phyloP scores from a whole-genome alignment of 2,888 invertebrate genomes.

The Protophormia terraenovae region DNA sequence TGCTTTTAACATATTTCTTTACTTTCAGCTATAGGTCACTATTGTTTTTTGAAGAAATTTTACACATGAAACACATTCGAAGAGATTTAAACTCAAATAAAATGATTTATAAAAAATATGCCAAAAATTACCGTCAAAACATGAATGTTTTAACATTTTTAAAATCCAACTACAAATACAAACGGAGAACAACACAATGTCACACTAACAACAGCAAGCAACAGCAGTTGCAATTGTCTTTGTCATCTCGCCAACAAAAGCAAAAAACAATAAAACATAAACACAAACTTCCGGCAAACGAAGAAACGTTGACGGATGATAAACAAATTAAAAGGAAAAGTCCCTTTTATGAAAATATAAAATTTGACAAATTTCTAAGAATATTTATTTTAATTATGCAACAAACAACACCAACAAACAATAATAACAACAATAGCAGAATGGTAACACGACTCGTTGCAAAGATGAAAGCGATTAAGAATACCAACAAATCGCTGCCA shows the following conservation, averaged over 20 bases:
- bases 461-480: slow-evolving; percentile 26
- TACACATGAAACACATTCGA: slow-evolving; percentile 27
- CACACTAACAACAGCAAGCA: neutral
- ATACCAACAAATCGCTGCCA: slow-evolving; percentile 24
- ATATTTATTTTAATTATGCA: slow-evolving; percentile 57
- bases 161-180: slow-evolving; percentile 81
- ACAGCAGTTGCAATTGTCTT: neutral
- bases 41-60: neutral
- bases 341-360: slow-evolving; percentile 26
- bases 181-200: slow-evolving; percentile 75
- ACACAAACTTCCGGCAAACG: slow-evolving; percentile 41
- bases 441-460: slow-evolving; percentile 13
- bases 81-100: slow-evolving; percentile 12
- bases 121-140: slow-evolving; percentile 42
- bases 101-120: slow-evolving; percentile 44
- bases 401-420: slow-evolving; percentile 72
- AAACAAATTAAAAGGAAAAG: slow-evolving; percentile 32
- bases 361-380: slow-evolving; percentile 48
- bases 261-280: neutral
- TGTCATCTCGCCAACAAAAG: neutral
- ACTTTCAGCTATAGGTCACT: neutral
- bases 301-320: neutral
- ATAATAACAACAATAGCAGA: slow-evolving; percentile 65
- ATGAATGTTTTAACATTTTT: slow-evolving; percentile 75
- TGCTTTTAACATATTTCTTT: neutral